Percentiles rank a stretch among this genome's conserved stretches.
Conservation (phyloP, 2,888 invertebrate species). For the Eupeodes luniger region DNA sequence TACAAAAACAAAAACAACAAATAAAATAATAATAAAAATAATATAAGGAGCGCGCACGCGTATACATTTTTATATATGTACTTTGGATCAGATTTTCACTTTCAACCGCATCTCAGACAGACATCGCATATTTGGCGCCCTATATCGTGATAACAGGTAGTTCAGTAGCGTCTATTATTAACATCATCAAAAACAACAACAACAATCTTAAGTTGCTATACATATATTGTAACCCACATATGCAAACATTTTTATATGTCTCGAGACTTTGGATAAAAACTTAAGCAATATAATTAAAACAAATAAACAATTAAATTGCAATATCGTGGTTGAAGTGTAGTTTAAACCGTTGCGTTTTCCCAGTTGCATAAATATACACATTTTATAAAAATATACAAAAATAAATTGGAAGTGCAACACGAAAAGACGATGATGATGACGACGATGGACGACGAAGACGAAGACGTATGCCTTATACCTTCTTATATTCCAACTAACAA, state of each 20-base stretch:
- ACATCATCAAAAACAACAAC: not conserved
- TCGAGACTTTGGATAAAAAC: conserved; percentile 15
- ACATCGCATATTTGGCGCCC: conserved; percentile 53
- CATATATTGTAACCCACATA: not conserved
- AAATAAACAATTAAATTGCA: conserved; percentile 74
- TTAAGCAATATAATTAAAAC: conserved; percentile 70
- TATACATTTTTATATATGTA: not conserved
- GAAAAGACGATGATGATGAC: not conserved
- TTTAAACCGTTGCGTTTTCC: conserved; percentile 25
- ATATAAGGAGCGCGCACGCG: conserved; percentile 42
- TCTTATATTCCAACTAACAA: not conserved
- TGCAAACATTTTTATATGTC: conserved; percentile 26
- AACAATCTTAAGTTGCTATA: conserved; percentile 2
- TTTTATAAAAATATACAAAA: not conserved
- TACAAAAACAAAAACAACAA: not conserved
- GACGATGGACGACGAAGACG: no score
- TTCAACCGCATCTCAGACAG: conserved; percentile 31
- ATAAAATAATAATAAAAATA: not conserved
- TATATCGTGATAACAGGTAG: conserved; percentile 65
- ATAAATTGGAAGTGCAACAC: not conserved
- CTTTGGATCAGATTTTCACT: conserved; percentile 50
- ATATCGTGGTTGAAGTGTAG: conserved; percentile 60
- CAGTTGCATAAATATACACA: conserved; percentile 32
- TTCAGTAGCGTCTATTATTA: conserved; percentile 41
- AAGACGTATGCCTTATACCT: not conserved